phyloP scores from a whole-genome alignment of 2,888 invertebrate species.

The Adelphocoris suturalis region DNA sequence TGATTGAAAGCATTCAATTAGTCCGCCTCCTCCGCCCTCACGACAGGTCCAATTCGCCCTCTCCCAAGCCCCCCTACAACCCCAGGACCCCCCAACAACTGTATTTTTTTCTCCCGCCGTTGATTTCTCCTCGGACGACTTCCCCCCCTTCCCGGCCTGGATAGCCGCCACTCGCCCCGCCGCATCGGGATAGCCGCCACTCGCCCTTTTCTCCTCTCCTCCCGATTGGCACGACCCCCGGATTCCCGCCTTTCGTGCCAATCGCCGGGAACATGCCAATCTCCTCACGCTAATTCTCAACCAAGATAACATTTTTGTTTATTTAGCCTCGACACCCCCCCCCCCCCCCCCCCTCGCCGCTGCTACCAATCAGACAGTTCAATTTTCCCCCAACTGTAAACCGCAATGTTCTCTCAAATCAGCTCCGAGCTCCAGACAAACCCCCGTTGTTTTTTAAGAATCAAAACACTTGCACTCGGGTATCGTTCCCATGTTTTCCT shows the following conservation, averaged over 20 bases:
- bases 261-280: not conserved
- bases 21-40: not conserved
- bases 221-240: not conserved
- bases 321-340: not conserved
- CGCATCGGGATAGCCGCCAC: too few species aligned
- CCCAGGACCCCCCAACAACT: not conserved
- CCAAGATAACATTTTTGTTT: not conserved
- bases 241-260: not conserved
- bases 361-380: not conserved
- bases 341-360: not conserved
- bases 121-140: too few species aligned
- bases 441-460: not conserved
- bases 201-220: too few species aligned
- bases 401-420: not conserved
- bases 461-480: too few species aligned
- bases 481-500: too few species aligned
- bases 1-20: constrained; percentile 56
- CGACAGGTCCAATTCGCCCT: not conserved
- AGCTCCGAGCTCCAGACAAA: not conserved
- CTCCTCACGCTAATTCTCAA: constrained; percentile 6
- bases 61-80: not conserved
- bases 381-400: not conserved
- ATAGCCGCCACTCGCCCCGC: too few species aligned
- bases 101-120: not conserved
- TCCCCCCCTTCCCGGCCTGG: too few species aligned